Conservation (phyloP, 1,140 invertebrate species). For the Asobara japonica region DNA sequence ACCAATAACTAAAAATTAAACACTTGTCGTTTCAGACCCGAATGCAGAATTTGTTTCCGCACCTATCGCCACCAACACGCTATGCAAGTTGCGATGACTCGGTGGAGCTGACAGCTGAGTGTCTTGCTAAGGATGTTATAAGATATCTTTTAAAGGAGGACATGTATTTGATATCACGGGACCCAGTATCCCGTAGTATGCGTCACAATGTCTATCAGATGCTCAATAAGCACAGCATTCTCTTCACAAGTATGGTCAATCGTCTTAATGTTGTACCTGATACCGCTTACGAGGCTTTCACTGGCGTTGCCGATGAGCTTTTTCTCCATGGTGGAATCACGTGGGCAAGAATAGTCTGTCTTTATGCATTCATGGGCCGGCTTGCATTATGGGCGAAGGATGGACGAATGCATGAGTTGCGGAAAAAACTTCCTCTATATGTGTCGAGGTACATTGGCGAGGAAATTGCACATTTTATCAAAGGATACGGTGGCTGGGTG, state of each 20-base stretch:
- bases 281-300: slow-evolving; percentile 69
- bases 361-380: slow-evolving; percentile 72
- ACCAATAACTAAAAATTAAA: too few relatives aligned
- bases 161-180: slow-evolving; percentile 61
- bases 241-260: slow-evolving; percentile 72
- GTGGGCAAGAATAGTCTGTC: slow-evolving; percentile 72
- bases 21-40: slow-evolving; percentile 51
- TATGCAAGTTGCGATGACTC: slow-evolving; percentile 55
- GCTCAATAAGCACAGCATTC: slow-evolving; percentile 70
- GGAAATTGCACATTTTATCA: slow-evolving; percentile 61
- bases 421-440: slow-evolving; percentile 60
- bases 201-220: slow-evolving; percentile 66
- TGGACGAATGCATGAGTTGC: slow-evolving; percentile 61
- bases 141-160: slow-evolving; percentile 63
- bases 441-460: slow-evolving; percentile 62
- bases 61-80: slow-evolving; percentile 47
- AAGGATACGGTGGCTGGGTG: slow-evolving; percentile 64
- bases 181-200: slow-evolving; percentile 62
- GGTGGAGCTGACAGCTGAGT: slow-evolving; percentile 58
- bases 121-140: slow-evolving; percentile 60
- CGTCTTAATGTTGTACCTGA: slow-evolving; percentile 67
- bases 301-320: slow-evolving; percentile 70
- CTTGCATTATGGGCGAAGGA: slow-evolving; percentile 68
- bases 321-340: slow-evolving; percentile 69
- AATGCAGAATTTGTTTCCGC: slow-evolving; percentile 60